A percentile compares a stretch with the other conserved stretches of the same genome.
Conservation (phyloP, 2,113 vertebrate species). For the Podarcis muralis region DNA sequence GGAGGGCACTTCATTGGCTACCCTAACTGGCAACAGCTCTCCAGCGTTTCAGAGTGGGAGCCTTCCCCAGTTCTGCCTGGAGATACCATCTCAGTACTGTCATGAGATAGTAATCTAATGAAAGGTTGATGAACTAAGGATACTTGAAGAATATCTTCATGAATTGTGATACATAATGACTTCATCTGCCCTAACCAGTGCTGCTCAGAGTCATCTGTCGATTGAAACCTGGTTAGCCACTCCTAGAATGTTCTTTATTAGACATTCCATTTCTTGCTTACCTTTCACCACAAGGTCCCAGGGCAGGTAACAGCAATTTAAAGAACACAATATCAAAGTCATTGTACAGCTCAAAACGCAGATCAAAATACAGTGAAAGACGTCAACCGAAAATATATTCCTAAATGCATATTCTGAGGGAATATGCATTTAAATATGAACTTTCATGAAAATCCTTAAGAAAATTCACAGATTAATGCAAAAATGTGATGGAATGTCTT, state of each 20-base stretch:
- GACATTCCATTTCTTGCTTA: too few relatives aligned
- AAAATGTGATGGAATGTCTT: not conserved
- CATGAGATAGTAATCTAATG: not conserved
- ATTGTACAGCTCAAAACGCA: not conserved
- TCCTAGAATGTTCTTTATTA: too few relatives aligned
- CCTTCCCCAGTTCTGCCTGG: too few relatives aligned
- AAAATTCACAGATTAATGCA: not conserved
- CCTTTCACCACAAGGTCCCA: too few relatives aligned
- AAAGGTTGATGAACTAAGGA: not conserved
- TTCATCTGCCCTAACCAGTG: not conserved
- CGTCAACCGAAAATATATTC: too few relatives aligned
- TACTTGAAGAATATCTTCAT: not conserved
- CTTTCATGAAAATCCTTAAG: not conserved
- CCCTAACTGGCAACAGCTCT: too few relatives aligned
- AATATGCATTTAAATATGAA: not conserved
- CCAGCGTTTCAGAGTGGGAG: too few relatives aligned
- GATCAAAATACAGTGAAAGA: not conserved
- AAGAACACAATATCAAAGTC: too few relatives aligned
- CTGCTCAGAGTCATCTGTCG: not conserved
- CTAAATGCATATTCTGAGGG: not conserved
- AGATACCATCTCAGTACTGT: too few relatives aligned
- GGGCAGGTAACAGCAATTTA: too few relatives aligned
- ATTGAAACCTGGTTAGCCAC: not conserved
- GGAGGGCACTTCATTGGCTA: too few relatives aligned
- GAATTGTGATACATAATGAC: not conserved